A percentile compares a stretch with the other conserved stretches of the same genome.
Evolutionary conservation across 2,113 vertebrate species (phyloP).

Genomic region (Aptenodytes patagonicus): DNA sequence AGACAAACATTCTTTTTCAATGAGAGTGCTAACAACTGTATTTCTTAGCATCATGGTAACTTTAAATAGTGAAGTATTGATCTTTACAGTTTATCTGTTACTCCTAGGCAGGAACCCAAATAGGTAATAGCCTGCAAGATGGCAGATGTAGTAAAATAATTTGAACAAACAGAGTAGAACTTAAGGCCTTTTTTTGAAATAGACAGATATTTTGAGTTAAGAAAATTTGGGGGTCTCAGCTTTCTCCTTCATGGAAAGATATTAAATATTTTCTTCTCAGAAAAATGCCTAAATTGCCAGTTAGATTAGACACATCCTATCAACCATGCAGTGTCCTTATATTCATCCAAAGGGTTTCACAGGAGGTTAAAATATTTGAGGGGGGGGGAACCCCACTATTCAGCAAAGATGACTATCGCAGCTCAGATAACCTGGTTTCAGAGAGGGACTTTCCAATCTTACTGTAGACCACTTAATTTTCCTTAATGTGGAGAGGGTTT

Average conservation of each 20-base stretch:
- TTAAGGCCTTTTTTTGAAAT: not conserved
- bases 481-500: not conserved
- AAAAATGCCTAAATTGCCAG: not conserved
- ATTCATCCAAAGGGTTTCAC: not conserved
- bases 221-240: rapidly evolving
- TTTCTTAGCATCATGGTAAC: not conserved
- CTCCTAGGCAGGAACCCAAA: not conserved
- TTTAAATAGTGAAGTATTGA: not conserved
- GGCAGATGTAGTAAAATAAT: not conserved
- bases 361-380: not conserved
- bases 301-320: not conserved
- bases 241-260: not conserved
- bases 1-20: not conserved
- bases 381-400: not conserved
- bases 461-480: not conserved
- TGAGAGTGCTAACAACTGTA: not conserved
- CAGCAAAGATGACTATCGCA: not conserved
- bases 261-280: not conserved
- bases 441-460: not conserved
- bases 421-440: not conserved
- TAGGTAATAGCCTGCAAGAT: not conserved
- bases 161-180: not conserved
- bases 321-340: not conserved
- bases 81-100: not conserved
- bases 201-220: not conserved